These are phyloP conservation scores for Scolopax bukidnonensis DNA, from an alignment of 2,797 vertebrate genomes.

Conservation along the genomic window DNA sequence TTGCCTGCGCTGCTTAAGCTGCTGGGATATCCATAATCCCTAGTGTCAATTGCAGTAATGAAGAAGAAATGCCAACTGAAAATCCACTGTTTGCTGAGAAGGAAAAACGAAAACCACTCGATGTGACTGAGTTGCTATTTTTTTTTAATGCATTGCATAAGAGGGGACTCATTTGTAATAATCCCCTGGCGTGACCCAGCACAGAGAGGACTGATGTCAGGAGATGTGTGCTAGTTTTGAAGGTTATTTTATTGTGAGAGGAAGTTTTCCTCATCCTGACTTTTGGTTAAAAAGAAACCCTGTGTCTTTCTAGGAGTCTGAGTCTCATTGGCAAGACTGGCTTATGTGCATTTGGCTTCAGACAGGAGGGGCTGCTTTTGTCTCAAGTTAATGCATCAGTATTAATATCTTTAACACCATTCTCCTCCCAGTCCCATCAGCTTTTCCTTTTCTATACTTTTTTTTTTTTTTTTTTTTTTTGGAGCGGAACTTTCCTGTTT, in stretches of 20 bases:
- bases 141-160: neutral
- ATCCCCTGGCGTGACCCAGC: neutral
- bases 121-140: neutral
- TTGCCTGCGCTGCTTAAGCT: neutral
- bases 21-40: neutral
- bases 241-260: neutral
- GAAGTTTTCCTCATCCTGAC: neutral
- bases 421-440: neutral
- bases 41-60: neutral
- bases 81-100: neutral
- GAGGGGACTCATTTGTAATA: neutral
- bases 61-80: neutral
- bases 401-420: neutral
- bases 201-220: neutral
- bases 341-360: neutral
- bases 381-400: neutral
- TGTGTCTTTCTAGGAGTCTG: neutral
- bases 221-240: neutral
- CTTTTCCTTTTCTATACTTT: neutral
- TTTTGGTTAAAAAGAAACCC: neutral
- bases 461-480: neutral
- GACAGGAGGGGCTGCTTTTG: neutral
- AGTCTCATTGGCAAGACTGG: neutral
- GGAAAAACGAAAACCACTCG: neutral
- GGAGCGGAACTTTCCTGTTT: neutral